phyloP scores from a whole-genome alignment of 2,113 vertebrate species.

The Sardina pilchardus region DNA sequence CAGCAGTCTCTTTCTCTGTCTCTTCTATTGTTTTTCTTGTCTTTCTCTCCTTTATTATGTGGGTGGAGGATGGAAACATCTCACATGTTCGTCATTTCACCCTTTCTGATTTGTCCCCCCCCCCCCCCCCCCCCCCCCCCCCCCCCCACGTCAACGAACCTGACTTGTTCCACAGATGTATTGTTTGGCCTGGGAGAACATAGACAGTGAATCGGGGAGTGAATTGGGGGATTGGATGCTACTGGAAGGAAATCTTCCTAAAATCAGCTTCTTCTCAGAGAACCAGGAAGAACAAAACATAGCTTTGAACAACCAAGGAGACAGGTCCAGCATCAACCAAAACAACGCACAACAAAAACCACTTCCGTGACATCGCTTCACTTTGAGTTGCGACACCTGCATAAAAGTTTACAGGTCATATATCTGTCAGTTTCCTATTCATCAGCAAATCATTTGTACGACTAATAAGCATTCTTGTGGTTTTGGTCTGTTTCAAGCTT shows the following conservation, averaged over 20 bases:
- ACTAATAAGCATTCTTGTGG: background rate
- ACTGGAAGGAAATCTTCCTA: background rate
- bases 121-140: no score
- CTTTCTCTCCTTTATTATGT: background rate
- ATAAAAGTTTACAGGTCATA: conserved; percentile 1
- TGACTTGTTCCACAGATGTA: background rate
- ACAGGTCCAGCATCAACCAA: background rate
- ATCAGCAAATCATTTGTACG: background rate
- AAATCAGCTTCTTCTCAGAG: background rate
- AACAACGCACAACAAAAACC: background rate
- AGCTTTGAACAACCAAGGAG: background rate
- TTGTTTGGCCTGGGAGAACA: background rate
- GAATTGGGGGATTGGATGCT: background rate
- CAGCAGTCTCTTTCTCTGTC: background rate
- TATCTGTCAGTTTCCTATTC: background rate
- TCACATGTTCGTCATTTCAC: background rate
- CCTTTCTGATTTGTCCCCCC: background rate
- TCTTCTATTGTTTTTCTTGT: background rate
- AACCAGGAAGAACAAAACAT: background rate
- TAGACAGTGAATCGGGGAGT: background rate
- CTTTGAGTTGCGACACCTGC: background rate
- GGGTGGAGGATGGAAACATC: background rate
- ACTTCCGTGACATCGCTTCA: background rate
- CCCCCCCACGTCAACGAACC: background rate
- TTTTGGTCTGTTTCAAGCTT: background rate